These are phyloP conservation scores for Dicyrtoma fusca DNA, from an alignment of 2,888 invertebrate species.

Conservation along the genomic window DNA sequence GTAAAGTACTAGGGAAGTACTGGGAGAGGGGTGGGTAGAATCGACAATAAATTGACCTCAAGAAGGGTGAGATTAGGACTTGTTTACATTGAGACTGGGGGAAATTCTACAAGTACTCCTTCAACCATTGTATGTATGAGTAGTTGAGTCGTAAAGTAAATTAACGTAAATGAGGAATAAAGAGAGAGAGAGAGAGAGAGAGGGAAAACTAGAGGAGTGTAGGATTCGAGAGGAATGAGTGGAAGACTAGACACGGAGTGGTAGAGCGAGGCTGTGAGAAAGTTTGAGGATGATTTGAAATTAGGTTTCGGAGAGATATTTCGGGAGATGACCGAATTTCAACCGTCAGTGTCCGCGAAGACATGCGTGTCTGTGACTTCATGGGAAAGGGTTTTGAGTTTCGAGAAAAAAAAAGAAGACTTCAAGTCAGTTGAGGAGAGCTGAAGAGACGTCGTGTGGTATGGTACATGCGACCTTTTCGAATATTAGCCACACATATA, in stretches of 20 bases:
- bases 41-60: too few relatives aligned
- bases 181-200: conserved; percentile 9
- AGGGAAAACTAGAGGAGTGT: not conserved
- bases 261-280: not conserved
- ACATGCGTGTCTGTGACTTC: conserved; percentile 27
- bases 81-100: conserved; percentile 12
- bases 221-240: not conserved
- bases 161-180: not conserved
- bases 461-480: conserved; percentile 13
- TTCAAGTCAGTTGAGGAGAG: conserved; percentile 24
- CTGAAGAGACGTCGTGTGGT: conserved; percentile 18
- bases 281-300: conserved; percentile 28
- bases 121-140: not conserved
- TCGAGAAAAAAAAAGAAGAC: conserved; percentile 4
- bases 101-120: conserved; percentile 8
- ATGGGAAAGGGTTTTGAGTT: conserved; percentile 3
- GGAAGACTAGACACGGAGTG: not conserved
- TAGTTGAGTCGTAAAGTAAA: conserved; percentile 13
- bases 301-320: conserved; percentile 40
- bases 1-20: too few relatives aligned
- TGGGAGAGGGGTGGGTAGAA: too few relatives aligned
- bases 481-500: conserved; percentile 21
- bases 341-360: conserved; percentile 26
- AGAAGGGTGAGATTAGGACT: not conserved
- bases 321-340: conserved; percentile 46